Conservation (phyloP, 2,888 invertebrate genomes). For the Alcis repandata region DNA sequence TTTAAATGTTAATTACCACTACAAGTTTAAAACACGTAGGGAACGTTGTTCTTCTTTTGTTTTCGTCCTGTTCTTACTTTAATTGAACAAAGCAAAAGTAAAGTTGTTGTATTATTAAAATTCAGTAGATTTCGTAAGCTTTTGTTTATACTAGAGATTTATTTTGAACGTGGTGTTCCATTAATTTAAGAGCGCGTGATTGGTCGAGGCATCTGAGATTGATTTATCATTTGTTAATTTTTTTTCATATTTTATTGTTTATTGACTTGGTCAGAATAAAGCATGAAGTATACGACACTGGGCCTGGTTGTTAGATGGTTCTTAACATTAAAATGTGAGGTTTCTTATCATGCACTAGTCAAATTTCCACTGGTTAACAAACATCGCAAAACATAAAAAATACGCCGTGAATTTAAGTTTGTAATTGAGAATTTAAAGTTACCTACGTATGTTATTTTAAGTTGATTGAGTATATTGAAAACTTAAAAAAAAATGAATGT, state of each 20-base stretch:
- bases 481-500: too few species aligned
- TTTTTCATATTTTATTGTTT: not conserved
- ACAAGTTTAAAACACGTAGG: slow-evolving; percentile 48
- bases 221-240: not conserved
- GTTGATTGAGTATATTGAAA: too few species aligned
- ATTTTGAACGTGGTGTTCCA: slow-evolving; percentile 41
- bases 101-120: slow-evolving; percentile 3
- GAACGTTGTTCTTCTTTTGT: slow-evolving; percentile 2
- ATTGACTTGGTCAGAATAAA: not conserved
- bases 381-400: too few species aligned
- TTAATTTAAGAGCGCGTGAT: slow-evolving; percentile 3
- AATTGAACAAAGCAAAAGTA: slow-evolving; percentile 8
- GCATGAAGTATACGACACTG: not conserved
- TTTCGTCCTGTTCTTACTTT: slow-evolving; percentile 19
- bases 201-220: not conserved
- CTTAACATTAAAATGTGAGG: too few species aligned
- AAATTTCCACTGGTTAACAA: too few species aligned
- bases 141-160: slow-evolving; percentile 26
- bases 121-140: slow-evolving; percentile 35
- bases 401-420: too few species aligned
- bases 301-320: too few species aligned
- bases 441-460: too few species aligned
- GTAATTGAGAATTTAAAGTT: too few species aligned
- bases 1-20: slow-evolving; percentile 74
- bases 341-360: too few species aligned